These are phyloP conservation scores for Coptodon rendalli DNA, from an alignment of 2,113 vertebrate genomes.

Conservation along the genomic window DNA sequence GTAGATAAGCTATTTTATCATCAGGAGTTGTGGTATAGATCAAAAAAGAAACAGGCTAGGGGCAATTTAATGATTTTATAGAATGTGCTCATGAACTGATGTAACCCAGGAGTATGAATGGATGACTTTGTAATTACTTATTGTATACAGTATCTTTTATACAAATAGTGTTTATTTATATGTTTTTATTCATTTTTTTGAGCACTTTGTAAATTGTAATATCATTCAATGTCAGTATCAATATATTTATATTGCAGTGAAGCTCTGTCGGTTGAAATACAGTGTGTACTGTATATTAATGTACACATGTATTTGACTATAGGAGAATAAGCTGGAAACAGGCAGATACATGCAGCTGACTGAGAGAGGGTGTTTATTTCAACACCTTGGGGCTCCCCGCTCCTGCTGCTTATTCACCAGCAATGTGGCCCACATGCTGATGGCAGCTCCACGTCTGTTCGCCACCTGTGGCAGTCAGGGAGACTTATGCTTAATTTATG, in stretches of 20 bases:
- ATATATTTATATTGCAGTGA: neutral
- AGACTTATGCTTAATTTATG: neutral
- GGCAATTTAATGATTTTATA: neutral
- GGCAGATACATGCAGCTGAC: neutral
- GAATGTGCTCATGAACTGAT: neutral
- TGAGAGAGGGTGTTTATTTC: slow-evolving; percentile 14
- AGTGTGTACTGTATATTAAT: neutral
- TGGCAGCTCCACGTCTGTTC: neutral
- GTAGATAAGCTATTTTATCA: neutral
- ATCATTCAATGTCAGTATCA: neutral
- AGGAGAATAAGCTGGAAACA: neutral
- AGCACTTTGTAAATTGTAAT: neutral
- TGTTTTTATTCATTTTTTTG: neutral
- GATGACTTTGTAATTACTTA: neutral
- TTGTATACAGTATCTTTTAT: neutral
- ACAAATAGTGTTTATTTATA: accelerated
- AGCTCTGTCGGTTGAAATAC: neutral
- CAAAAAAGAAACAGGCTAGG: neutral
- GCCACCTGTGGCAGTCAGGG: neutral
- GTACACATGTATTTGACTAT: neutral
- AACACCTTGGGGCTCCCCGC: neutral
- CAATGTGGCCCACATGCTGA: slow-evolving; percentile 4
- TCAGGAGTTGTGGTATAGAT: neutral
- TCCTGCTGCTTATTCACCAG: slow-evolving; percentile 2
- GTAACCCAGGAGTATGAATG: neutral